A percentile compares a stretch with the other conserved stretches of the same genome.
These are phyloP conservation scores for Leuctra nigra DNA, from an alignment of 2,888 invertebrate species.

Conservation along the genomic window DNA sequence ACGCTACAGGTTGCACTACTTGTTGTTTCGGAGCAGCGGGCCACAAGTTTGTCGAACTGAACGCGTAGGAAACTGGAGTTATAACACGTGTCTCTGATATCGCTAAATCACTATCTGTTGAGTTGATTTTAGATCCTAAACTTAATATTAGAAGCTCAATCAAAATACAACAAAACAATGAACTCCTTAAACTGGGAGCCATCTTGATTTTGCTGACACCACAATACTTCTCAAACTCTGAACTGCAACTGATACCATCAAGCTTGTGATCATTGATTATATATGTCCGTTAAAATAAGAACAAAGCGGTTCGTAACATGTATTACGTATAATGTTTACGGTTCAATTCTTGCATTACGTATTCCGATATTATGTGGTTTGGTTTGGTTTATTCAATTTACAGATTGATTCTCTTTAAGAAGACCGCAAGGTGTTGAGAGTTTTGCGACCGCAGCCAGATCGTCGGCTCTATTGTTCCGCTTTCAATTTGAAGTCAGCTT, in stretches of 20 bases:
- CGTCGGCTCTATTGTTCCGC: background rate
- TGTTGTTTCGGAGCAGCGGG: background rate
- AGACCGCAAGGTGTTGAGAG: conserved; percentile 1
- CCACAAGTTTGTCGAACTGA: conserved; percentile 4
- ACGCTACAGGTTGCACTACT: too few species aligned
- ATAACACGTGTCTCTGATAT: background rate
- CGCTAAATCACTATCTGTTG: too few species aligned
- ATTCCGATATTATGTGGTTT: too few species aligned
- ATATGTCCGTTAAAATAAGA: conserved; percentile 11
- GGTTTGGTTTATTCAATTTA: background rate
- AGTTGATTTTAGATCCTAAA: too few species aligned
- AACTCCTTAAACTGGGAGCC: too few species aligned
- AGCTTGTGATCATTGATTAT: background rate
- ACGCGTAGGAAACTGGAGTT: background rate
- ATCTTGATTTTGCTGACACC: too few species aligned
- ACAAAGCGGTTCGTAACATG: conserved; percentile 1
- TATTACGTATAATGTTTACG: conserved; percentile 12
- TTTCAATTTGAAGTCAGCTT: background rate
- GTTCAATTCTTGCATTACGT: conserved; percentile 7
- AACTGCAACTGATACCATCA: conserved; percentile 8
- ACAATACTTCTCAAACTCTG: too few species aligned
- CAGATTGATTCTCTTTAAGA: background rate
- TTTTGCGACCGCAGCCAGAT: background rate
- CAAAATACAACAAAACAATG: too few species aligned
- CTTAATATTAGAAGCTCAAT: too few species aligned